A percentile compares a stretch with the other conserved stretches of the same genome.
Conservation (phyloP, 2,797 vertebrate genomes). For the Fundulus diaphanus region DNA sequence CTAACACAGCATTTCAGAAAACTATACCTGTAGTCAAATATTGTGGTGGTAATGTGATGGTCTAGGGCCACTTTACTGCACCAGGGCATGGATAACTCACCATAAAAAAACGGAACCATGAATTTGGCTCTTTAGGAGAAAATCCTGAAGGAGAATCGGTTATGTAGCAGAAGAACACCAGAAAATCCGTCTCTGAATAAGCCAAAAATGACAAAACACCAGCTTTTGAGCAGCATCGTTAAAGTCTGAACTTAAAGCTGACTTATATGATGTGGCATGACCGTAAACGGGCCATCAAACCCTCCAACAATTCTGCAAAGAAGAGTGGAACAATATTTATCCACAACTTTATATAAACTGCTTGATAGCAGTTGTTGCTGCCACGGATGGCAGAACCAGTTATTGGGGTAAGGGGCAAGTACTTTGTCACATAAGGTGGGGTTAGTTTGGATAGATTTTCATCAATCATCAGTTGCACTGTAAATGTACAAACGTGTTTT, state of each 20-base stretch:
- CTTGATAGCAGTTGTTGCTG: background rate
- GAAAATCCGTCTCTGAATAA: background rate
- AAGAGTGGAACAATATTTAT: background rate
- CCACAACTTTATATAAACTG: background rate
- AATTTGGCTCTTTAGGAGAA: background rate
- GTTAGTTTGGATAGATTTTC: background rate
- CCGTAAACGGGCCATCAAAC: background rate
- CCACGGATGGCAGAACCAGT: background rate
- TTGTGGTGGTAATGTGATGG: background rate
- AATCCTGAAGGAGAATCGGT: background rate
- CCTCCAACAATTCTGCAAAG: background rate
- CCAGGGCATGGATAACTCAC: background rate
- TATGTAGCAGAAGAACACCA: background rate
- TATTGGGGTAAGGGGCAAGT: slow-evolving; percentile 16
- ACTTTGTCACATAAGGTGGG: background rate
- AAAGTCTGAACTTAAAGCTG: background rate
- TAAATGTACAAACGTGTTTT: background rate
- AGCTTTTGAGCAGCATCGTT: background rate
- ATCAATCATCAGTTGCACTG: background rate
- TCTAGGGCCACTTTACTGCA: background rate
- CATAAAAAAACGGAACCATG: background rate
- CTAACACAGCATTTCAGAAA: background rate
- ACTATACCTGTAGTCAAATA: background rate
- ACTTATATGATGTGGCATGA: background rate
- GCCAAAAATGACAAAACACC: background rate